Percentiles rank a stretch among this genome's conserved stretches.
Conservation (phyloP, 2,113 vertebrate species). For the Mus spicilegus region DNA sequence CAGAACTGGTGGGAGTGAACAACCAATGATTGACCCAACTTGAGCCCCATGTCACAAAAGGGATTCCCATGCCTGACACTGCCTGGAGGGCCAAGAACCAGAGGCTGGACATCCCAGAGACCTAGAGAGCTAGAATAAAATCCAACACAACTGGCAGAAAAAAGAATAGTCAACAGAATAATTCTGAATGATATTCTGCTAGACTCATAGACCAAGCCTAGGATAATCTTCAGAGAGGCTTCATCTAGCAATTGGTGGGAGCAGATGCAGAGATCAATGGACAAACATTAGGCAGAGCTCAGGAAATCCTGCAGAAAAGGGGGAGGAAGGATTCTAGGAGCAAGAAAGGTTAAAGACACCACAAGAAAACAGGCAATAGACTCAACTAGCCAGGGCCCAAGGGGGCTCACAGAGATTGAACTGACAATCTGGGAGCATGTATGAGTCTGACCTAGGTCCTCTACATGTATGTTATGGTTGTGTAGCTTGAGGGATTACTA, state of each 20-base stretch:
- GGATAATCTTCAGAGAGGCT: background rate
- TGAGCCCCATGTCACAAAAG: background rate
- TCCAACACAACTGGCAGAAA: background rate
- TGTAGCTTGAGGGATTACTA: background rate
- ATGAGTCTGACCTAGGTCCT: background rate
- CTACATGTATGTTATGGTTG: background rate
- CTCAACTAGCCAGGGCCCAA: background rate
- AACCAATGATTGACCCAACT: background rate
- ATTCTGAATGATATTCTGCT: background rate
- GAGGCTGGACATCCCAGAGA: background rate
- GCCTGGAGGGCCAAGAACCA: background rate
- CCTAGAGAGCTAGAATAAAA: background rate
- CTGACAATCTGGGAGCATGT: background rate
- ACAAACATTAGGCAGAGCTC: background rate
- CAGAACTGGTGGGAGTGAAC: background rate
- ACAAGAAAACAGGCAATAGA: background rate
- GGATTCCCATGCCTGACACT: background rate
- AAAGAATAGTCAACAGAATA: background rate
- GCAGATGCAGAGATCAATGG: background rate
- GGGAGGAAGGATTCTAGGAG: background rate
- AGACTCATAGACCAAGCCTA: background rate
- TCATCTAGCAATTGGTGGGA: background rate
- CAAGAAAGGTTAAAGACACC: background rate
- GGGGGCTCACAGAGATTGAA: background rate
- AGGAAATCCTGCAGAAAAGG: background rate